phyloP scores from a whole-genome alignment of 2,797 vertebrate genomes.

The Gymnopithys bicolor region DNA sequence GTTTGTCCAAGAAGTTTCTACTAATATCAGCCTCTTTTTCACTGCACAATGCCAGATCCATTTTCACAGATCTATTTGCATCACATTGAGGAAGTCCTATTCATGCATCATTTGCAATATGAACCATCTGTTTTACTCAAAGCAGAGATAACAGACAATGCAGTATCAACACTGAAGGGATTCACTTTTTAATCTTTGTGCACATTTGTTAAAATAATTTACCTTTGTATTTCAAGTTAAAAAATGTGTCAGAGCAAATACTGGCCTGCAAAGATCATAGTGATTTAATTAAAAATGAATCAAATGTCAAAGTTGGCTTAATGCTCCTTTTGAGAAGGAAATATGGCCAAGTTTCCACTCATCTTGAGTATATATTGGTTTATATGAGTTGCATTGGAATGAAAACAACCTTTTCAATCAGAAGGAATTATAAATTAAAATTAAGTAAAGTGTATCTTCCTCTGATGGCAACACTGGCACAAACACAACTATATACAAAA shows the following conservation, averaged over 20 bases:
- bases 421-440: background rate
- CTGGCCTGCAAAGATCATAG: background rate
- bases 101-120: conserved; percentile 58
- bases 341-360: background rate
- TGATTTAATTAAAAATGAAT: conserved; percentile 37
- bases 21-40: conserved; percentile 12
- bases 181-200: conserved; percentile 5
- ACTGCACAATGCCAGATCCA: background rate
- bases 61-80: conserved; percentile 16
- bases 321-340: background rate
- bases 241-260: conserved; percentile 37
- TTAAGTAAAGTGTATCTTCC: background rate
- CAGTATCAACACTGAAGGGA: conserved; percentile 1
- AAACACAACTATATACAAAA: background rate
- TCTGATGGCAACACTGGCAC: background rate
- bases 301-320: conserved; percentile 23
- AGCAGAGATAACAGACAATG: conserved; percentile 58
- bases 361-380: background rate
- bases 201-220: conserved; percentile 50
- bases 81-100: conserved; percentile 19
- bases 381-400: background rate
- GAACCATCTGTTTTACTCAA: conserved; percentile 60
- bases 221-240: conserved; percentile 25
- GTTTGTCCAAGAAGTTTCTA: conserved; percentile 16
- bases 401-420: background rate